Base-by-base conservation (phyloP, 2,113 vertebrate genomes). In the Labeo rohita region DNA sequence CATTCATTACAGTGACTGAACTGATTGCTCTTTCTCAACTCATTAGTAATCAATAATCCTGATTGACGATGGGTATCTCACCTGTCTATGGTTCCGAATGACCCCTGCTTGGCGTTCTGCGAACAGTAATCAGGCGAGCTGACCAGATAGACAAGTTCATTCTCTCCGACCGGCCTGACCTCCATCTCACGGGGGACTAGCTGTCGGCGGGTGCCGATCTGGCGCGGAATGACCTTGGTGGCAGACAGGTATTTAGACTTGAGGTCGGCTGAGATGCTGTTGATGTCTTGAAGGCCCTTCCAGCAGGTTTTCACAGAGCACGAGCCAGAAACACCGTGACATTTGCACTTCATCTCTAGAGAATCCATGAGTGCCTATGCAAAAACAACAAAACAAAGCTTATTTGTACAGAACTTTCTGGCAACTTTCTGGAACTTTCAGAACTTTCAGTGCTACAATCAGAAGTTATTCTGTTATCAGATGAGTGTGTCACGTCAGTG, bases 301-400 rank as follows among this genome's bases (percentile, higher is more conserved):
- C 95, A 96, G 49, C 95, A 96, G 3, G 95, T 96, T 89, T 95
- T 95, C 59, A 95, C 93, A 0, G 94, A 95, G 52, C 95, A 96
- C 1, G 95, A 96, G 23, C 95, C 95, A 23, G 95, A 96, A 78
- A 96, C 94, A 0, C 95, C 95, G 0, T 96, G 95, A 81, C 95
- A 96, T 73, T 95, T 95, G 83, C 95, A 96, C 85, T 92, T 94
- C 81, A 92, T 95, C 5, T 94, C 93, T 91, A 95, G 43, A 45
- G 95, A 92, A 68, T 96, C 94, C 15, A 92, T 90, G 75, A 96
- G 90, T 10, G 91, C 91, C 95, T 96, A 87, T 12, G 82, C 23
- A 70, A 43, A 59, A 75, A 50, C 9, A 54, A 13, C 28, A 8
- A 56, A 34, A 68, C 9, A 39, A 39, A 39, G 39, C 3, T 39